A percentile compares a stretch with the other conserved stretches of the same genome.
These are phyloP conservation scores for Paedocypris micromegethes DNA, from an alignment of 2,797 vertebrate species.

Conservation along the genomic window DNA sequence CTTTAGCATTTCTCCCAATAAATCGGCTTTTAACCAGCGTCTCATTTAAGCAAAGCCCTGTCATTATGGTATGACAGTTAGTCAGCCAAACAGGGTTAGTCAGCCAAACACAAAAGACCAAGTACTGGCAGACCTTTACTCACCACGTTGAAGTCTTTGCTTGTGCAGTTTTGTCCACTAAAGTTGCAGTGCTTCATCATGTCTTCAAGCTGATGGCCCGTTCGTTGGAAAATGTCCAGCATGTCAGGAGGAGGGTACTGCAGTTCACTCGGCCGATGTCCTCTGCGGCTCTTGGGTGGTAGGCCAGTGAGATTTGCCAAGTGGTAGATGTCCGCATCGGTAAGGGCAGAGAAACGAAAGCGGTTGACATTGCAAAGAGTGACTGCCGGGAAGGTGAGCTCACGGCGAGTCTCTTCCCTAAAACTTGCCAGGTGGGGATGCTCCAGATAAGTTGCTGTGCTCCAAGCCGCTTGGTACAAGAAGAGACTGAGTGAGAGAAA, in stretches of 20 bases:
- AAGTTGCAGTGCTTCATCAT: conserved; percentile 99
- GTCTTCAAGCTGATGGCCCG: conserved; percentile 92
- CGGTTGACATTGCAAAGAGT: conserved; percentile 99
- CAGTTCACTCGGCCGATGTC: conserved; percentile 87
- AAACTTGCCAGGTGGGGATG: conserved; percentile 87
- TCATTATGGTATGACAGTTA: no score
- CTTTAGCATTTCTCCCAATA: no score
- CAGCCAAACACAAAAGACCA: conserved; percentile 3
- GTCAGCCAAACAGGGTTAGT: no score
- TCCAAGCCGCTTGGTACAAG: conserved; percentile 87
- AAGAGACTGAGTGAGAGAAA: conserved; percentile 86
- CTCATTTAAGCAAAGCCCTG: no score
- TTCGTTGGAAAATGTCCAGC: conserved; percentile 98
- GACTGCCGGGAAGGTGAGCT: conserved; percentile 91
- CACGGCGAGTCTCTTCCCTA: conserved; percentile 81
- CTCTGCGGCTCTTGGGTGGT: conserved; percentile 93
- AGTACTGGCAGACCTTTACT: conserved; percentile 61
- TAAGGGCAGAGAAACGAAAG: conserved; percentile 92
- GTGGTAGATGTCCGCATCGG: conserved; percentile 97
- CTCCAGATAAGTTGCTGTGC: conserved; percentile 89
- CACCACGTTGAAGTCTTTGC: conserved; percentile 94
- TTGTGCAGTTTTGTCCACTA: conserved; percentile 92
- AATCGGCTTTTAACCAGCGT: no score
- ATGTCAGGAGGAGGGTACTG: conserved; percentile 94
- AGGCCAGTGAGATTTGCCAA: conserved; percentile 94